Base-by-base conservation (phyloP, 2,113 vertebrate genomes). In the Crotalus helleri region DNA sequence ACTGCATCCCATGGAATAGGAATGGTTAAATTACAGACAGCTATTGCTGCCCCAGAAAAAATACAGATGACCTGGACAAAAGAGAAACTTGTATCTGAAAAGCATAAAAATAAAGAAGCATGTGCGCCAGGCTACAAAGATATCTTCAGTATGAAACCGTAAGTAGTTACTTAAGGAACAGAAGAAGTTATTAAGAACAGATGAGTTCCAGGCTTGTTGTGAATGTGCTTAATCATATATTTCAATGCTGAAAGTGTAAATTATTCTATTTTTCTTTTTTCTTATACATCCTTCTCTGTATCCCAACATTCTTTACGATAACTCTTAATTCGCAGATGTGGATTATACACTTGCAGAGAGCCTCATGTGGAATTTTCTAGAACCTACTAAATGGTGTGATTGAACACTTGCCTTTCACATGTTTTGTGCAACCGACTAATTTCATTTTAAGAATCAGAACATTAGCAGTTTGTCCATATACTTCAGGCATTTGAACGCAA, bases 31-130 rank as follows among this genome's bases (percentile, higher is more conserved):
- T 64, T 95, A 51, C 97, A 88, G 0, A 95, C 96, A 53, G 93
- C 97, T 0, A 94, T 98, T 17, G 85, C 95, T 10, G 91, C 94
- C 0, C 98, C 98, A 0, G 99, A 99, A 24, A 98, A 97, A 61
- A 98, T 99, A 74, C 99, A 99, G 61, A 99, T 99, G 99, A 99
- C 99, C 49, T 99, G 99, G 99, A 99, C 99, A 15, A 99, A 99
- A 97, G 99, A 99, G 93, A 99, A 99, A 94, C 96, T 99, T 87
- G 96, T 97, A 5, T 95, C 97, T 0, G 99, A 99, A 95, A 98
- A 98, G 39, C 97, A 97, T 92, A 98, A 98, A 88, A 98, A 92
- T 96, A 98, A 98, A 91, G 99, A 99, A 55, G 10, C 96, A 0
- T 93, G 95, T 26, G 92, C 94, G 0, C 91, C 98, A 10, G 98